These are phyloP conservation scores for Leptopilina drosophilae DNA, from an alignment of 2,888 invertebrate species.

Conservation along the genomic window DNA sequence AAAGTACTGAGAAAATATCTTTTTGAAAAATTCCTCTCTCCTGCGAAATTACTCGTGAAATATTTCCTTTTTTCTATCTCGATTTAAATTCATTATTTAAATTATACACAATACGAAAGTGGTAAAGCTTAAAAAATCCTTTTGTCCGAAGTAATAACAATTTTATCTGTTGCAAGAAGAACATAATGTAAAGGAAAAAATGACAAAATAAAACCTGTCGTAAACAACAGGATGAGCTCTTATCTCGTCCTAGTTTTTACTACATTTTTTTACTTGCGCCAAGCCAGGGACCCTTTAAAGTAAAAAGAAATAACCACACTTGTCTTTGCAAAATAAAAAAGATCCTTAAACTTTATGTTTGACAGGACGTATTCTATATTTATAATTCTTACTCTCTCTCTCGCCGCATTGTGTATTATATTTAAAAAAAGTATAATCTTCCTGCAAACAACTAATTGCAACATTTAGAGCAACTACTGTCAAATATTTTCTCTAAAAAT, in stretches of 20 bases:
- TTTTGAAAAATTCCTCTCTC: too few species aligned
- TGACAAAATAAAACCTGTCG: conserved; percentile 14
- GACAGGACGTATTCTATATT: neutral
- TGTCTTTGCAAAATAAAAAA: conserved; percentile 20
- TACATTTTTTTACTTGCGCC: conserved; percentile 7
- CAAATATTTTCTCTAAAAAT: too few species aligned
- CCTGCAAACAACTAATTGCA: neutral
- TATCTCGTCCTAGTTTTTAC: conserved; percentile 20
- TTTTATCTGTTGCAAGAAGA: neutral
- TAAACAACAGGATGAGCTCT: conserved; percentile 25
- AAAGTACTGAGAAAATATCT: neutral
- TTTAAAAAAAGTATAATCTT: neutral
- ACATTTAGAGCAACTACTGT: too few species aligned
- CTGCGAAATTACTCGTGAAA: neutral
- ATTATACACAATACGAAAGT: neutral
- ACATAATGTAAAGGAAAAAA: neutral
- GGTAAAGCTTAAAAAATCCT: conserved; percentile 11
- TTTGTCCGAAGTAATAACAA: neutral
- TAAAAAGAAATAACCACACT: conserved; percentile 26
- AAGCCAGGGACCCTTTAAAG: conserved; percentile 16
- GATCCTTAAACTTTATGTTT: conserved; percentile 13
- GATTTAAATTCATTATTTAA: neutral
- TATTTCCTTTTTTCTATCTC: neutral
- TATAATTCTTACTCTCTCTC: conserved; percentile 1
- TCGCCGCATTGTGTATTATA: neutral